phyloP scores from a whole-genome alignment of 2,797 vertebrate genomes.

The Brotula barbata region DNA sequence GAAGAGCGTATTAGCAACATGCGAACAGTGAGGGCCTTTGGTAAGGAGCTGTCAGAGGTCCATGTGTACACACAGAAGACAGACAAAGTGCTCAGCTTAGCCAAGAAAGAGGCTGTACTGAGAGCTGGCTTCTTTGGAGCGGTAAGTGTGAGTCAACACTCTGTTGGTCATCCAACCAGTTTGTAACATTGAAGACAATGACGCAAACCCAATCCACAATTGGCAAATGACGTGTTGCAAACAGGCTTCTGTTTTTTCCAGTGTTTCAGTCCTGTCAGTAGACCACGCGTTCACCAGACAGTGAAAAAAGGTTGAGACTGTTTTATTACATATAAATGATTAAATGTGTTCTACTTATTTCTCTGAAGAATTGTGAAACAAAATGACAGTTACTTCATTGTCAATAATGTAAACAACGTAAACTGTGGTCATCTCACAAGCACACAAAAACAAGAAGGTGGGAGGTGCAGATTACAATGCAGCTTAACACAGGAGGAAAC shows the following conservation, averaged over 20 bases:
- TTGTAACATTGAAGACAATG: not conserved
- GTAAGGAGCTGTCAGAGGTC: slow-evolving; percentile 90
- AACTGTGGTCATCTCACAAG: too few species aligned
- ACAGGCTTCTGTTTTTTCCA: slow-evolving; percentile 45
- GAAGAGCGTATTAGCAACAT: slow-evolving; percentile 95
- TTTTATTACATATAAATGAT: too few species aligned
- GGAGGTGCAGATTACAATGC: too few species aligned
- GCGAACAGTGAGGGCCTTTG: slow-evolving; percentile 93
- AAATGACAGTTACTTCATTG: too few species aligned
- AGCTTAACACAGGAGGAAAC: too few species aligned
- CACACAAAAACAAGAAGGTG: too few species aligned
- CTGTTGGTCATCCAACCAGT: not conserved
- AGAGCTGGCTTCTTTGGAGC: slow-evolving; percentile 92
- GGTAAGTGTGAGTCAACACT: slow-evolving; percentile 77
- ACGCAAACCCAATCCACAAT: slow-evolving; percentile 33
- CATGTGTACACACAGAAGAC: slow-evolving; percentile 81
- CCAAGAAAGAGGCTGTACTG: slow-evolving; percentile 85
- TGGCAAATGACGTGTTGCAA: slow-evolving; percentile 32
- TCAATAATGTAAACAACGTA: too few species aligned
- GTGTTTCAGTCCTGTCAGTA: slow-evolving; percentile 4
- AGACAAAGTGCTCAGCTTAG: slow-evolving; percentile 83
- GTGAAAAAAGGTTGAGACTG: too few species aligned
- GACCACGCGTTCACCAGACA: too few species aligned
- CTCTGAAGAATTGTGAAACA: too few species aligned
- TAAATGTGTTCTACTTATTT: too few species aligned